A percentile compares a stretch with the other conserved stretches of the same genome.
Evolutionary conservation across 2,797 vertebrate genomes (phyloP).

Genomic region (Hemibagrus guttatus): DNA sequence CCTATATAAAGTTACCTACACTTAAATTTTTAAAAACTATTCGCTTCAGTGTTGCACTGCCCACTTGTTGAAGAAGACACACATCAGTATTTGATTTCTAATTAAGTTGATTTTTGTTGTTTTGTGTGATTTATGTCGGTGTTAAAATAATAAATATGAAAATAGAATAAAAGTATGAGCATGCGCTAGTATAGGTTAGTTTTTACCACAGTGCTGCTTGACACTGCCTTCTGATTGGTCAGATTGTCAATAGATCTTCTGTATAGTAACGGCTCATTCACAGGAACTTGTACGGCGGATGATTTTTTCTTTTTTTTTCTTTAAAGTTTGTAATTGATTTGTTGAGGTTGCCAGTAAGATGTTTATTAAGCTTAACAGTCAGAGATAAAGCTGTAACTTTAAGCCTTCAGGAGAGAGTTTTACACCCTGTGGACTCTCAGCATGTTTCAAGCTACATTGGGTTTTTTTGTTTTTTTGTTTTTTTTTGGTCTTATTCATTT

Average conservation of each 20-base stretch:
- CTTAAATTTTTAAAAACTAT: background rate
- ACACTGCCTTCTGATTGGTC: conserved; percentile 9
- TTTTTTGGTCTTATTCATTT: background rate
- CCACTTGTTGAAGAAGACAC: background rate
- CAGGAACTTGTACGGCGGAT: background rate
- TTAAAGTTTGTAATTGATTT: background rate
- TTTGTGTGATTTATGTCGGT: background rate
- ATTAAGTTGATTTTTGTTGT: background rate
- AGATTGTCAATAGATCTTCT: background rate
- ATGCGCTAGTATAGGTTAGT: background rate
- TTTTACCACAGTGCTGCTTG: background rate
- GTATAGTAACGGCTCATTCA: background rate
- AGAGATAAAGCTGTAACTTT: too few relatives aligned
- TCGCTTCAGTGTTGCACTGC: background rate
- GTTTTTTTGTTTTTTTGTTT: background rate
- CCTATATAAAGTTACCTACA: background rate
- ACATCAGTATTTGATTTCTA: conserved; percentile 4
- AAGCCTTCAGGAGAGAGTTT: background rate
- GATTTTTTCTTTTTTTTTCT: too few relatives aligned
- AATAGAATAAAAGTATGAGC: background rate
- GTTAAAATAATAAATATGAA: background rate
- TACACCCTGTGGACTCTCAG: background rate
- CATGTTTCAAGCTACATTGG: too few relatives aligned
- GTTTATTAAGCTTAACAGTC: too few relatives aligned
- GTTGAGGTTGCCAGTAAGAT: background rate